Evolutionary conservation across 2,113 vertebrate species (phyloP).

Genomic region (Leptodactylus fuscus): DNA sequence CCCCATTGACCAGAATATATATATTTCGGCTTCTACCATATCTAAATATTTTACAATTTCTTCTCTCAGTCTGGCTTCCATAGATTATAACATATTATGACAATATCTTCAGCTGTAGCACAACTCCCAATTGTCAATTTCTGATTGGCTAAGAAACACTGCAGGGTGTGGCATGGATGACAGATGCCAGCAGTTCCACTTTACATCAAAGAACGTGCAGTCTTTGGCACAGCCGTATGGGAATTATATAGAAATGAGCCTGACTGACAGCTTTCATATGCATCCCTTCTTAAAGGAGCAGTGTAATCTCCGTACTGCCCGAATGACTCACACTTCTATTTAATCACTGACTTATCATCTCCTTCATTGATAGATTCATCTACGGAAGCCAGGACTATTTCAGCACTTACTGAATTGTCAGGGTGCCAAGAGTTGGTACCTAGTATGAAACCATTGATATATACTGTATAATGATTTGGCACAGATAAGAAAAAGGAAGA

Average conservation of each 20-base stretch:
- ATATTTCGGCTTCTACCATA: too few relatives aligned
- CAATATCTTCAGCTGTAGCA: neutral
- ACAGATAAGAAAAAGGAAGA: neutral
- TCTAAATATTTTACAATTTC: too few relatives aligned
- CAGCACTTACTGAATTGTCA: slow-evolving; percentile 20
- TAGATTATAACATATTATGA: neutral
- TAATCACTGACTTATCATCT: neutral
- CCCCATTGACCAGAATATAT: too few relatives aligned
- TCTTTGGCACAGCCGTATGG: neutral
- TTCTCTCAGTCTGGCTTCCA: neutral
- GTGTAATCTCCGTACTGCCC: neutral
- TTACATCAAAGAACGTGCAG: neutral
- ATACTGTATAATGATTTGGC: slow-evolving; percentile 5
- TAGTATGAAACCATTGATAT: slow-evolving; percentile 7
- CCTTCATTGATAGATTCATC: slow-evolving; percentile 3
- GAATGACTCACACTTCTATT: neutral
- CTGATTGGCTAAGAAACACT: slow-evolving; percentile 36
- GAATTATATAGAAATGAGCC: neutral
- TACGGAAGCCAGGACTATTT: slow-evolving; percentile 6
- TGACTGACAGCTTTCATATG: slow-evolving; percentile 7
- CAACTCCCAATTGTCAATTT: neutral
- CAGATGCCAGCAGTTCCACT: neutral
- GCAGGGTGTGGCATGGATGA: slow-evolving; percentile 4
- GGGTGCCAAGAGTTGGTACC: neutral
- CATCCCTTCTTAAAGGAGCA: neutral